These are phyloP conservation scores for Geopemphigus sp. DNA, from an alignment of 1,140 invertebrate species.

Conservation along the genomic window DNA sequence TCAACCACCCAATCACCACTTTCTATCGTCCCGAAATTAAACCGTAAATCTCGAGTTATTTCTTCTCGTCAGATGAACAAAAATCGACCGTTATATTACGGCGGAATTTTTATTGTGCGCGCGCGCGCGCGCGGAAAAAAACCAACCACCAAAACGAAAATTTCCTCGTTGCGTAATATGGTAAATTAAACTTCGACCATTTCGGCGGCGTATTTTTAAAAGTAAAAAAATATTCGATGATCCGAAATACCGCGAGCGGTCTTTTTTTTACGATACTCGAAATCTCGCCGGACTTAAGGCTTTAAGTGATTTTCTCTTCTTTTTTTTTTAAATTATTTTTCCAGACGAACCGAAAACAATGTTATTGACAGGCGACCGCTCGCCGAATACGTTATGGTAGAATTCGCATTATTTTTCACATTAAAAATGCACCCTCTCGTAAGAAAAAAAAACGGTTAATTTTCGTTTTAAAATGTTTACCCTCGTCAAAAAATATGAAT, in stretches of 20 bases:
- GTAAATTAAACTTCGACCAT: background rate
- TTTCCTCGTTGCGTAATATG: background rate
- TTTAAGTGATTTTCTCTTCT: background rate
- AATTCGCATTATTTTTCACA: background rate
- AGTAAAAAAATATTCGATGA: background rate
- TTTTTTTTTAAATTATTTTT: constrained; percentile 2
- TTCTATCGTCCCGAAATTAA: background rate
- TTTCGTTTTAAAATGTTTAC: background rate
- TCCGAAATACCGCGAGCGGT: background rate
- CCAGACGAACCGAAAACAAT: background rate
- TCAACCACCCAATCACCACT: too few relatives aligned
- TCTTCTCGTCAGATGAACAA: background rate
- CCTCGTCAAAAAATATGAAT: constrained; percentile 11
- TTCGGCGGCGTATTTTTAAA: background rate
- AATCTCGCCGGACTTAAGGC: background rate
- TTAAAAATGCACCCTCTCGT: constrained; percentile 7
- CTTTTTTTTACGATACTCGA: background rate
- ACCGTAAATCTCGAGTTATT: constrained; percentile 1
- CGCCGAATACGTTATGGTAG: too few relatives aligned
- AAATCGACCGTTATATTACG: background rate
- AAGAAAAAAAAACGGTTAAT: background rate
- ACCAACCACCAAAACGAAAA: background rate
- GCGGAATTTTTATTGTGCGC: background rate
- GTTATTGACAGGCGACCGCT: background rate
- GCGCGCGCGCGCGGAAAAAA: too few relatives aligned